These are phyloP conservation scores for Cochlearius cochlearius DNA, from an alignment of 2,113 vertebrate genomes.

Conservation along the genomic window DNA sequence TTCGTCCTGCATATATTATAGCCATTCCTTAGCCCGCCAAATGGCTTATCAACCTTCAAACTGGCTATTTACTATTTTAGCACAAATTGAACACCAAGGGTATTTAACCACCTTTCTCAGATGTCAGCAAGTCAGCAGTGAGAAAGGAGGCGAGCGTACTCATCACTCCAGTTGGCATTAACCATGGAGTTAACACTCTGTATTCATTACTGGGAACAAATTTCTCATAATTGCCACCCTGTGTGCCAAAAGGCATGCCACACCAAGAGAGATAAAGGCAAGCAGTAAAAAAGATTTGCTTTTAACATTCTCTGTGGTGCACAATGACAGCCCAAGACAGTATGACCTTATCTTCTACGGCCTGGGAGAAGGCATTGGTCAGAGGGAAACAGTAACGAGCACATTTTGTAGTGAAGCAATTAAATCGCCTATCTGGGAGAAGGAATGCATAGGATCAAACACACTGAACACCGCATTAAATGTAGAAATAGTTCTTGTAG, in stretches of 20 bases:
- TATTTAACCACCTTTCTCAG: not conserved
- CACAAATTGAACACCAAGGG: not conserved
- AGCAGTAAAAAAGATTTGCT: not conserved
- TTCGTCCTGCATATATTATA: not conserved
- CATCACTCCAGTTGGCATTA: not conserved
- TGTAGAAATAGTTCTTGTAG: not conserved
- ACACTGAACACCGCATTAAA: accelerated
- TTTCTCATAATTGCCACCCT: not conserved
- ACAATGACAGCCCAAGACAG: not conserved
- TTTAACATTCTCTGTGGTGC: not conserved
- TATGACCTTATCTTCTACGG: not conserved
- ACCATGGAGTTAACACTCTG: not conserved
- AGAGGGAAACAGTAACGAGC: not conserved
- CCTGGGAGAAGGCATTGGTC: not conserved
- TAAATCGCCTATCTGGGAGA: not conserved
- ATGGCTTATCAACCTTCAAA: not conserved
- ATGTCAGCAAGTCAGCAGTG: not conserved
- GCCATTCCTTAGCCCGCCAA: not conserved
- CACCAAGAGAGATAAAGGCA: not conserved
- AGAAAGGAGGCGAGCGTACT: not conserved
- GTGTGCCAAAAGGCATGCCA: not conserved
- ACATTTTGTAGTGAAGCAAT: not conserved
- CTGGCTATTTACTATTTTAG: not conserved
- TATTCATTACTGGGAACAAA: not conserved
- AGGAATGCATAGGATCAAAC: not conserved